Base-by-base conservation (phyloP, 2,888 invertebrate species). In the Embidobia sp. region DNA sequence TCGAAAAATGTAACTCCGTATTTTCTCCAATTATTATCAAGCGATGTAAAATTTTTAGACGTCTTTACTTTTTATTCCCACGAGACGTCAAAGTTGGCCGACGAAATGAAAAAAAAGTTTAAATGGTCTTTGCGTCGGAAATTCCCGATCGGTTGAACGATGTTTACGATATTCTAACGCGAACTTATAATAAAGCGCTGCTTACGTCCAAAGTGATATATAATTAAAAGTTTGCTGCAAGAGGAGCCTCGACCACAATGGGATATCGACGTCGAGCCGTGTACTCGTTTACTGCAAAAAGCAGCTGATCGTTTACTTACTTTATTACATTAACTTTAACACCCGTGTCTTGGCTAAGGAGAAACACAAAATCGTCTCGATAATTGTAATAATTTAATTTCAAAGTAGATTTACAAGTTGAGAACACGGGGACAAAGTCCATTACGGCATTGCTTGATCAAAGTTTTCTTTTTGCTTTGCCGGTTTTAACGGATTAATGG, bases 171-270 rank as follows among this genome's bases (percentile, higher is more conserved):
- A 79, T 77, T 64, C 72, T 61, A 69, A 74, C 76, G 74, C 63
- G 33, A 77, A 80, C 69, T 79, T 79, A 75, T 73, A 77, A 79
- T 77, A 73, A 73, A 73, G 61, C 51, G 46, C 59, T 51, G 59
- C 75, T 75, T 75, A 44, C 78, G 31, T 73, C 59, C 31, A 72
- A 66, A 64, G 69, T 69, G 77, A 75, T 73, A 66, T 69, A 74
- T 75, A 79, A 80, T 79, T 80, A 80, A 79, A 80, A 79, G 61
- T 80, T 80, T 77, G 55, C 51, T 59, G 31, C 27, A 33, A 48
- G 53, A 59, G 51, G 51, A 42, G 33, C 49, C 57, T 31, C 57
- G 22, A 57, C 48, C 67, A 77, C 66, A 67, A 76, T 76, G 35
- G 70, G 46, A 63, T 51, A 67, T 67, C 61, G 66, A 63, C 46